A percentile compares a stretch with the other conserved stretches of the same genome.
These are phyloP conservation scores for Anarsia innoxiella DNA, from an alignment of 2,888 invertebrate species.

Conservation along the genomic window DNA sequence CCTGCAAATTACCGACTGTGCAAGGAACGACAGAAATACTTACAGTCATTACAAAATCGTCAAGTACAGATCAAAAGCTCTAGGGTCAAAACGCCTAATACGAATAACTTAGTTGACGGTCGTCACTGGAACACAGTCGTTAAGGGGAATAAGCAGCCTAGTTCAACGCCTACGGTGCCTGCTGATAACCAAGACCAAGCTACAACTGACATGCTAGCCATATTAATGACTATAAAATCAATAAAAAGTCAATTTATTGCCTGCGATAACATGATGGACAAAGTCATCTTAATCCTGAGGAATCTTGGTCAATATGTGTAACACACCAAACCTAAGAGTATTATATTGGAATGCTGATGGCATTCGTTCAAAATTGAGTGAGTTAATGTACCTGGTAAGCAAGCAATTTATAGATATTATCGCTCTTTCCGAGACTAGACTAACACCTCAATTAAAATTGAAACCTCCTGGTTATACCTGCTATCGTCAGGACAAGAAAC, in stretches of 20 bases:
- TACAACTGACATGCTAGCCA: not conserved
- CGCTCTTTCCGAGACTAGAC: not conserved
- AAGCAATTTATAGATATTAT: not conserved
- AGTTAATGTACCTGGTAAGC: not conserved
- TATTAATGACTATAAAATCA: not conserved
- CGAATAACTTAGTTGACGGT: not conserved
- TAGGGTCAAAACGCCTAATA: not conserved
- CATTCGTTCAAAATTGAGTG: not conserved
- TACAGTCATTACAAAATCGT: not conserved
- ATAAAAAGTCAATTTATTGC: not conserved
- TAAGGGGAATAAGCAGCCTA: too few species aligned
- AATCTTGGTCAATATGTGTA: not conserved
- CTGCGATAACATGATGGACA: conserved; percentile 1
- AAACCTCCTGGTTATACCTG: not conserved
- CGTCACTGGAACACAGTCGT: not conserved
- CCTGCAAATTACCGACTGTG: conserved; percentile 2
- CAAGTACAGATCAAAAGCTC: not conserved
- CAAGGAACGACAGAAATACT: not conserved
- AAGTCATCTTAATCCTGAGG: not conserved
- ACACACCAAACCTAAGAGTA: not conserved
- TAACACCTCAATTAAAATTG: not conserved
- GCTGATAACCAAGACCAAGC: not conserved
- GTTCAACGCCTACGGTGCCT: not conserved
- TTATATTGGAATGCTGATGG: not conserved
- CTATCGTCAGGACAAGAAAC: not conserved